These are phyloP conservation scores for Aldabrachelys gigantea DNA, from an alignment of 2,113 vertebrate species.

Conservation along the genomic window DNA sequence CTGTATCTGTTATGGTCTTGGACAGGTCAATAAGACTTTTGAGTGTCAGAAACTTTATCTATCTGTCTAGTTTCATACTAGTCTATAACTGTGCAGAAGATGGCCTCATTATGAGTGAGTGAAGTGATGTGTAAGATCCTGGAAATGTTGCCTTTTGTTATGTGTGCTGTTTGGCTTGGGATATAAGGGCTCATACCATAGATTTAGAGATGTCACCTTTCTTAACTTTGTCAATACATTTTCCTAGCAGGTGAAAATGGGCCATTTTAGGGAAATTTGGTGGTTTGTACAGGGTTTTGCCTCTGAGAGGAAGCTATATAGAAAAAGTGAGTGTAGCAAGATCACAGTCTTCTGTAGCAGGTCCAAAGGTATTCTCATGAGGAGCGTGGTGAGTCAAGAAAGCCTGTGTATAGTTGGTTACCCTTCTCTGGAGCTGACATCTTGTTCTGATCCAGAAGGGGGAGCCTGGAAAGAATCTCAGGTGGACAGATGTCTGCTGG, in stretches of 20 bases:
- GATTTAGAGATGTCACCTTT: background rate
- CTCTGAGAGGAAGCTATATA: background rate
- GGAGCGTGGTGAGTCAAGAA: background rate
- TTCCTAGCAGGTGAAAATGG: background rate
- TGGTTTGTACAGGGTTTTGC: background rate
- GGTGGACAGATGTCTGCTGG: background rate
- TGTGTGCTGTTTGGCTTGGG: background rate
- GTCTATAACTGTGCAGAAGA: background rate
- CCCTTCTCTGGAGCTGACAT: background rate
- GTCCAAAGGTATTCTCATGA: background rate
- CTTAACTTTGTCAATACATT: background rate
- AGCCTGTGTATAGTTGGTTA: background rate
- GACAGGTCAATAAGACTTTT: background rate
- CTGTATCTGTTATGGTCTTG: background rate
- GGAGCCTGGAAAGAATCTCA: accelerated
- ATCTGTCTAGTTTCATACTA: background rate
- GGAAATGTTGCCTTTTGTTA: background rate
- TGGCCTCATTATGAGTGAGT: background rate
- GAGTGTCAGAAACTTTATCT: background rate
- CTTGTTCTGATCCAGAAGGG: background rate
- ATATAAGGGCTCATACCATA: accelerated
- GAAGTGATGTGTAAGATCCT: background rate
- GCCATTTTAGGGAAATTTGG: background rate
- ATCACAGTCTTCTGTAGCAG: background rate
- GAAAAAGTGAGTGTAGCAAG: background rate